These are phyloP conservation scores for Paratrypauchen microcephalus DNA, from an alignment of 2,797 vertebrate genomes.

Conservation along the genomic window DNA sequence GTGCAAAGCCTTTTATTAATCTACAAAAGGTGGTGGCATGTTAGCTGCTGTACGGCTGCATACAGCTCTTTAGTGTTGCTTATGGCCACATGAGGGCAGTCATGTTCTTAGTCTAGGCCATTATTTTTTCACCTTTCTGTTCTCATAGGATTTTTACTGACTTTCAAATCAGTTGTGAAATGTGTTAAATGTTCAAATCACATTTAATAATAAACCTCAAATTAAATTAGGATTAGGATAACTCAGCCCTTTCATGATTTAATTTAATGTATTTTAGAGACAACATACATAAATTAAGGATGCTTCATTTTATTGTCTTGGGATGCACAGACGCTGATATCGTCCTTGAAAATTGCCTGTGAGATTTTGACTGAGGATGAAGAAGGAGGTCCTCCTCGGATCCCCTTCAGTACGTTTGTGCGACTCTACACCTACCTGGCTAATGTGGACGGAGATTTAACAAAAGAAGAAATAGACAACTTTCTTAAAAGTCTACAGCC, in stretches of 20 bases:
- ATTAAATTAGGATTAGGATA: not conserved
- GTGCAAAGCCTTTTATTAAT: not conserved
- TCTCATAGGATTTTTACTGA: not conserved
- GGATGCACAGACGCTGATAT: slow-evolving; percentile 74
- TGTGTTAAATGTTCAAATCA: not conserved
- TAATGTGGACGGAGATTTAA: slow-evolving; percentile 78
- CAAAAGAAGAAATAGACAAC: slow-evolving; percentile 52
- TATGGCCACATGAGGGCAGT: slow-evolving; percentile 67
- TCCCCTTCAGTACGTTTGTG: slow-evolving; percentile 80
- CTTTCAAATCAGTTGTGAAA: not conserved
- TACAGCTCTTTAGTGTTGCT: not conserved
- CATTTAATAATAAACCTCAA: not conserved
- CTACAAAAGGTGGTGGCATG: not conserved
- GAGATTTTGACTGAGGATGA: slow-evolving; percentile 86
- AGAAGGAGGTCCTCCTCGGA: slow-evolving; percentile 77
- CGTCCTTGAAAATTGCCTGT: slow-evolving; percentile 83
- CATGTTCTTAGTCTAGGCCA: slow-evolving; percentile 24
- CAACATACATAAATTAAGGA: not conserved
- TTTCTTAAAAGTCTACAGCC: slow-evolving; percentile 76
- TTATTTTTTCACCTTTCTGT: too few species aligned
- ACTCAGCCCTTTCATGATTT: not conserved
- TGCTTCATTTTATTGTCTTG: slow-evolving; percentile 20
- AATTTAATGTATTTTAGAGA: not conserved
- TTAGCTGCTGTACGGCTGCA: not conserved
- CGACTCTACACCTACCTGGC: slow-evolving; percentile 85